These are phyloP conservation scores for Cosmorhoe ocellata DNA, from an alignment of 2,888 invertebrate genomes.

Conservation along the genomic window DNA sequence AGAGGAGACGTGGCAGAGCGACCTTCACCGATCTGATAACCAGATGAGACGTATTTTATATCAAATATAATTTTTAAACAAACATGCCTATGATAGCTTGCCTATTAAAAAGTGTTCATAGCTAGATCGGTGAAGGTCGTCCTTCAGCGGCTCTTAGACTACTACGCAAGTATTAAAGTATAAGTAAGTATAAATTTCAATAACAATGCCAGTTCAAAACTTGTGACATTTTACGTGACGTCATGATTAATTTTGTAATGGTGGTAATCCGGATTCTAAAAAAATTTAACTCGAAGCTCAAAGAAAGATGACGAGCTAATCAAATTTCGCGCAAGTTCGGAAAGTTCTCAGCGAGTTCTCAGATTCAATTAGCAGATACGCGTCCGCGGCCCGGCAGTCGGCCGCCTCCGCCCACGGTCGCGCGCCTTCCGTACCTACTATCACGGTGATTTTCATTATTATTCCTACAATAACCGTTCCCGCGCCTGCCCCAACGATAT, in stretches of 20 bases:
- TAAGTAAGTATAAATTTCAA: conserved; percentile 22
- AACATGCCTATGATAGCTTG: too few species aligned
- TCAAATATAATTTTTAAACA: too few species aligned
- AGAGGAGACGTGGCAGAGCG: too few species aligned
- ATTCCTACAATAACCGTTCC: conserved; percentile 43
- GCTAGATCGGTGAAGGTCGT: too few species aligned
- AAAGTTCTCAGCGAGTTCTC: conserved; percentile 67
- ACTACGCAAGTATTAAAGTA: too few species aligned
- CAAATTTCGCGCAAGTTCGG: conserved; percentile 68
- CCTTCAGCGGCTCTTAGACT: too few species aligned
- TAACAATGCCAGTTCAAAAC: conserved; percentile 31
- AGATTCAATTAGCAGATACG: conserved; percentile 78
- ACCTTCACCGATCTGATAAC: too few species aligned
- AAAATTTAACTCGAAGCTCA: conserved; percentile 58
- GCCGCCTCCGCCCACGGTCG: conserved; percentile 28
- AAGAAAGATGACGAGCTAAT: conserved; percentile 72
- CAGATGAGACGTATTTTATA: too few species aligned
- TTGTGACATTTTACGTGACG: conserved; percentile 39
- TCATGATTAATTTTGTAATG: conserved; percentile 45
- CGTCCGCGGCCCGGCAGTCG: conserved; percentile 38
- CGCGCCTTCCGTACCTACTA: conserved; percentile 26
- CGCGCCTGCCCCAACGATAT: conserved; percentile 33
- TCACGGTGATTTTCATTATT: conserved; percentile 47
- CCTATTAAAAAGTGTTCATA: too few species aligned
- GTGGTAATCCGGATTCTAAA: conserved; percentile 51